Conservation (phyloP, 2,113 vertebrate species). For the Esox niger region DNA sequence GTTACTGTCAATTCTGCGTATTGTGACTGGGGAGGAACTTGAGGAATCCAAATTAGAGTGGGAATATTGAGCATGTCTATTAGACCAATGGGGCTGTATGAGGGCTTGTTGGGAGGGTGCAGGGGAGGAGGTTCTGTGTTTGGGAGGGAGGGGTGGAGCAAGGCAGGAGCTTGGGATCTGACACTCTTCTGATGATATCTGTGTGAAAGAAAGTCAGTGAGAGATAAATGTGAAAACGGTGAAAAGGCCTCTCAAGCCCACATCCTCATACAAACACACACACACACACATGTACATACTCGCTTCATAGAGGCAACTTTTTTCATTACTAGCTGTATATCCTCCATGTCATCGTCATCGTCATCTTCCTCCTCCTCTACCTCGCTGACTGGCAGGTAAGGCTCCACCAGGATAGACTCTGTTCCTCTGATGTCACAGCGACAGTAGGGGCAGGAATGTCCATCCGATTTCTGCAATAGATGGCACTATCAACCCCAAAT, state of each 20-base stretch:
- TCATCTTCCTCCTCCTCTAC: constrained; percentile 24
- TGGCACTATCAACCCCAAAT: neutral
- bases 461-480: constrained; percentile 71
- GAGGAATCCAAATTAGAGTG: constrained; percentile 15
- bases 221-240: neutral
- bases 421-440: constrained; percentile 79
- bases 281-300: constrained; percentile 29
- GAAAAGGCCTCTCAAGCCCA: too few relatives aligned
- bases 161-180: constrained; percentile 38
- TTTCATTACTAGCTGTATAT: constrained; percentile 69
- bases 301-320: constrained; percentile 65
- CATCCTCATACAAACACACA: neutral
- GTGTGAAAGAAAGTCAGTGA: constrained; percentile 5
- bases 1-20: too few relatives aligned
- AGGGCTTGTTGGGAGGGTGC: constrained; percentile 17
- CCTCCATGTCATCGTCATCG: constrained; percentile 70
- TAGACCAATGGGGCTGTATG: constrained; percentile 5
- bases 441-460: constrained; percentile 84
- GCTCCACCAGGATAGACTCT: constrained; percentile 67
- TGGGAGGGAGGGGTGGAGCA: constrained; percentile 61
- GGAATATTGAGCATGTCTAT: constrained; percentile 16
- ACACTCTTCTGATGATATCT: constrained; percentile 57
- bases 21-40: neutral
- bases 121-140: constrained; percentile 22
- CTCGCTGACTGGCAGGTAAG: constrained; percentile 26